A percentile compares a stretch with the other conserved stretches of the same genome.
phyloP scores from a whole-genome alignment of 2,888 invertebrate species.

The Parthenolecanium corni region DNA sequence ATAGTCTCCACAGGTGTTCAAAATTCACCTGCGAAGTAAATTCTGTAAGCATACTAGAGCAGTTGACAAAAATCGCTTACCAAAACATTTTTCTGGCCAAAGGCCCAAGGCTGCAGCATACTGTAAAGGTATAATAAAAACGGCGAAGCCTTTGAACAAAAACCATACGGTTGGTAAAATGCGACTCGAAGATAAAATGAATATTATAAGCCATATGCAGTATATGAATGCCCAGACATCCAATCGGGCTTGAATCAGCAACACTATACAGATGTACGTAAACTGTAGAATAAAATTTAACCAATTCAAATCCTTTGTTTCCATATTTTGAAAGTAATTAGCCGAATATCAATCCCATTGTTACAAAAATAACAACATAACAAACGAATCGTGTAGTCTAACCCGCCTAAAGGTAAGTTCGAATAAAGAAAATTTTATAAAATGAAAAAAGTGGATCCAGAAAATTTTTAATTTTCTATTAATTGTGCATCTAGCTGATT shows the following conservation, averaged over 20 bases:
- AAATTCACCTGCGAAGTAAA: not conserved
- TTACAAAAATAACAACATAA: too few species aligned
- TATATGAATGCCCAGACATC: slow-evolving; percentile 82
- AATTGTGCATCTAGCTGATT: too few species aligned
- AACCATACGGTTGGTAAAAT: slow-evolving; percentile 66
- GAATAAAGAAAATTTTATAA: too few species aligned
- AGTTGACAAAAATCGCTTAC: slow-evolving; percentile 42
- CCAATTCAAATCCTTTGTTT: too few species aligned
- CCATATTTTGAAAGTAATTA: too few species aligned
- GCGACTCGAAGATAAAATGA: slow-evolving; percentile 55
- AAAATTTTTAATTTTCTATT: too few species aligned
- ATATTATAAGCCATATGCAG: slow-evolving; percentile 62
- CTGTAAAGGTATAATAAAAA: slow-evolving; percentile 70
- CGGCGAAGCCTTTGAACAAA: slow-evolving; percentile 65
- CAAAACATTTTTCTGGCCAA: slow-evolving; percentile 72
- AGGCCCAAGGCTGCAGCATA: slow-evolving; percentile 80
- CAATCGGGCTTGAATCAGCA: slow-evolving; percentile 77
- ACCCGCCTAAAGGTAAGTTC: too few species aligned
- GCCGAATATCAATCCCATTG: too few species aligned
- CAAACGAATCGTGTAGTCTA: too few species aligned
- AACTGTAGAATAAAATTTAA: slow-evolving; percentile 48
- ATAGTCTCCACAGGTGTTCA: too few species aligned
- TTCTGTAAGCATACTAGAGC: not conserved
- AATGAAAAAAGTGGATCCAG: too few species aligned
- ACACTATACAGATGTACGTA: slow-evolving; percentile 71